Evolutionary conservation across 2,888 invertebrate genomes (phyloP), one percentile per base, ranked within the genome.

Genomic region (Ichneumoninae sp.): DNA sequence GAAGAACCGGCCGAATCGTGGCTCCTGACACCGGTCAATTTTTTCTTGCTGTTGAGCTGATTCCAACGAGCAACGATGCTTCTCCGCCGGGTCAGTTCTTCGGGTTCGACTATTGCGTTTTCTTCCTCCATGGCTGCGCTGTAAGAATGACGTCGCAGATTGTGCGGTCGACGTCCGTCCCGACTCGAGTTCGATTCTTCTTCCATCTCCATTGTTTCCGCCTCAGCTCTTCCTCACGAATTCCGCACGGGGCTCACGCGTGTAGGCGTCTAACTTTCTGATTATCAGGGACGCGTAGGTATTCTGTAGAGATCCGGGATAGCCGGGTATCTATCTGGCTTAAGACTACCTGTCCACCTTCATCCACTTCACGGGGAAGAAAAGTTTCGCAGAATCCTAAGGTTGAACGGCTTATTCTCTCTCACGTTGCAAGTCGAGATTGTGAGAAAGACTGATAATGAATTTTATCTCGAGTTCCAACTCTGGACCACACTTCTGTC

Each of bases 121-220:
- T 88, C 88, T 52, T 89, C 88, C 69, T 85, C 84, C 85, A 92
- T 87, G 40, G 92, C 92, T 13, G 86, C 89, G 81, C 83, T 88
- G 83, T 92, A 92, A 40, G 92, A 92, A 81, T 90, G 84, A 60
- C 92, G 89, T 65, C 91, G 91, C 52, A 83, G 88, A 66, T 82
- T 63, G 40, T 52, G 33, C 26, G 19, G 52, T 13, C 81, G 88
- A 77, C 57, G 47, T 78, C 77, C 83, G 63, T 74, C 57, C 57
- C 54, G 68, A 77, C 44, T 63, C 63, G 68, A 73, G 69, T 30
- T 75, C 52, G 57, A 77, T 86, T 83, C 77, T 63, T 82, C 80
- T 40, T 81, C 73, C 40, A 54, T 77, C 71, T 82, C 22, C 80
- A 68, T 81, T 77, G 30, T 40, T 63, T 19, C 44, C 10, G 47